Base-by-base conservation (phyloP, 2,113 vertebrate genomes). In the Pleuronectes platessa region DNA sequence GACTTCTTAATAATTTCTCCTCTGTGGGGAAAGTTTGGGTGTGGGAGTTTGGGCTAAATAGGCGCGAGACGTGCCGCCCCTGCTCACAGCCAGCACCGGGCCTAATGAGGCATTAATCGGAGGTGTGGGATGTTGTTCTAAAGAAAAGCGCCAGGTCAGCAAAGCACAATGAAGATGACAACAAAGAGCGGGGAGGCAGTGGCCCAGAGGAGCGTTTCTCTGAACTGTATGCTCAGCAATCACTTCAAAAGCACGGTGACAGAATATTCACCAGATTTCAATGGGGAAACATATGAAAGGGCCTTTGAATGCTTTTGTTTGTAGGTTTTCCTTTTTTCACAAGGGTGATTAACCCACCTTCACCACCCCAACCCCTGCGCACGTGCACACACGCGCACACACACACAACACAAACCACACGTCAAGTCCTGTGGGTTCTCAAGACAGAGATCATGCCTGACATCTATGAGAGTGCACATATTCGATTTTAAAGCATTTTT, bases 41-140 rank as follows among this genome's bases (percentile, higher is more conserved):
- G 88, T 93, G 87, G 90, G 92, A 89, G 84, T 85, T 42, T 49
- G 75, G 85, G 47, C 79, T 88, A 90, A 90, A 90, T 84, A 81
- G 84, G 90, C 68, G 69, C 80, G 78, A 84, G 87, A 87, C 67
- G 24, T 78, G 65, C 79, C 70, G 69, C 83, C 84, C 85, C 77
- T 76, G 84, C 87, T 86, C 89, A 89, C 88, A 88, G 87, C 80
- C 77, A 79, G 89, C 58, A 84, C 74, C 61, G 24, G 83, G 83
- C 77, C 90, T 93, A 95, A 95, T 94, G 93, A 94, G 93, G 91
- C 93, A 92, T 92, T 94, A 93, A 92, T 91, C 84, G 78, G 92
- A 94, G 93, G 92, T 93, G 93, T 93, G 91, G 92, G 93, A 88
- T 90, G 92, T 78, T 88, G 88, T 88, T 90, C 89, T 91, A 87